Percentiles rank a stretch among this genome's conserved stretches.
These are phyloP conservation scores for Prinia subflava DNA, from an alignment of 2,113 vertebrate genomes.

Conservation along the genomic window DNA sequence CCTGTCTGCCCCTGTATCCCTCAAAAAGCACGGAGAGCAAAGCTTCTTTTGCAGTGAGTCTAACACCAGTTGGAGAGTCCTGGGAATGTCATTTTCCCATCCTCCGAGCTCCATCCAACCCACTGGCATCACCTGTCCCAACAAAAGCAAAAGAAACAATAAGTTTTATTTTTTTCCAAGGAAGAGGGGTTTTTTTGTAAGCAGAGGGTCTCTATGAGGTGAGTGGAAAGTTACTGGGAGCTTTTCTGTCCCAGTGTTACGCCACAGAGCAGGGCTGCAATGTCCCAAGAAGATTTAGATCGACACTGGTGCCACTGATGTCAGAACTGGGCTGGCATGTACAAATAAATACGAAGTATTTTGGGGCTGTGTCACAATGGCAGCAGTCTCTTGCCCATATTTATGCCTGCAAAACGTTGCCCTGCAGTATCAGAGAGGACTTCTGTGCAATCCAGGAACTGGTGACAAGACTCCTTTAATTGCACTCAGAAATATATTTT, in stretches of 20 bases:
- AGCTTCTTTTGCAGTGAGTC: neutral
- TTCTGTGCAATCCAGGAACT: constrained; percentile 4
- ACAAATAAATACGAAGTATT: constrained; percentile 32
- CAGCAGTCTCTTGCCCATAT: neutral
- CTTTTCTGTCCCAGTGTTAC: neutral
- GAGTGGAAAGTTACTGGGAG: neutral
- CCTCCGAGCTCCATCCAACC: neutral
- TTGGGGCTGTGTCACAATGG: constrained; percentile 1
- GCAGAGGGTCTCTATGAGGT: neutral
- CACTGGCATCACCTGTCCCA: neutral
- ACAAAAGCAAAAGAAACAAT: neutral
- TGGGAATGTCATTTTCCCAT: neutral
- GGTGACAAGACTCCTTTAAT: constrained; percentile 24
- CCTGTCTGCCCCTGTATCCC: neutral
- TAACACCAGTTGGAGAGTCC: neutral
- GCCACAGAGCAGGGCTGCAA: neutral
- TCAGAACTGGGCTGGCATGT: neutral
- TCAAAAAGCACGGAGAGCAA: fast-evolving
- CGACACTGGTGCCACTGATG: neutral
- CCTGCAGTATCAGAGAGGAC: neutral
- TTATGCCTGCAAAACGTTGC: neutral
- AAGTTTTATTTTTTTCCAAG: neutral
- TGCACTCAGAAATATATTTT: constrained; percentile 22
- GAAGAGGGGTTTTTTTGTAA: neutral
- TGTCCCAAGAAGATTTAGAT: neutral